Percentiles rank a stretch among this genome's conserved stretches.
These are phyloP conservation scores for Sebastiscus albofasciatus DNA, from an alignment of 2,797 vertebrate genomes.

Conservation along the genomic window DNA sequence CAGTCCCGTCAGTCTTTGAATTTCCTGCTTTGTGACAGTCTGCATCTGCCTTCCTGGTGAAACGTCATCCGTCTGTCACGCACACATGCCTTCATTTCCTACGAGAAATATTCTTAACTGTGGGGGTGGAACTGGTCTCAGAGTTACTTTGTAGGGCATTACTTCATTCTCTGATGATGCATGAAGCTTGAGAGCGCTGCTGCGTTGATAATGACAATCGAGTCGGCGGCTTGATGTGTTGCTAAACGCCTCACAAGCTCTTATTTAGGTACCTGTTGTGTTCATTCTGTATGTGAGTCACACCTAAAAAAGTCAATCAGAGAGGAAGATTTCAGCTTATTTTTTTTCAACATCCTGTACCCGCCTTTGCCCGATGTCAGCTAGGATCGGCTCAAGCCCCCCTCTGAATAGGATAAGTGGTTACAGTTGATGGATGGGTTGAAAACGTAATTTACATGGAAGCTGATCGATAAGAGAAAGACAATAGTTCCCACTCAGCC, in stretches of 20 bases:
- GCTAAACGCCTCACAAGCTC: not conserved
- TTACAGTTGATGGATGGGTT: no score
- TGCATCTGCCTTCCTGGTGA: slow-evolving; percentile 75
- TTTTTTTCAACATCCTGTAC: not conserved
- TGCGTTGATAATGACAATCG: accelerated
- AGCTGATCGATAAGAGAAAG: not conserved
- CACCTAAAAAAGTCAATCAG: not conserved
- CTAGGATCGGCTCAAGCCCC: no score
- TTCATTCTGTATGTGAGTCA: not conserved
- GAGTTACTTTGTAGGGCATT: slow-evolving; percentile 28
- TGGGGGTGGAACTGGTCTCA: slow-evolving; percentile 17
- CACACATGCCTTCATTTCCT: not conserved
- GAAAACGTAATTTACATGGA: not conserved
- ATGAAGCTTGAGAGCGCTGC: not conserved
- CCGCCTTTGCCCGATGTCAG: no score
- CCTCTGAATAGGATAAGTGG: no score
- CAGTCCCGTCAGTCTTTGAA: slow-evolving; percentile 72
- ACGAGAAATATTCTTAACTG: slow-evolving; percentile 40
- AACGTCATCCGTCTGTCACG: slow-evolving; percentile 69
- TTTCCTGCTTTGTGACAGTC: slow-evolving; percentile 82
- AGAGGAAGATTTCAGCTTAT: not conserved
- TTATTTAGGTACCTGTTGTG: not conserved
- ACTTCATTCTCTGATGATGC: slow-evolving; percentile 11
- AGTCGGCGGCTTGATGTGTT: not conserved
- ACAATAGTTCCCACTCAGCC: accelerated